Evolutionary conservation across 2,888 invertebrate species (phyloP).

Genomic region (Ypsolopha sequella): DNA sequence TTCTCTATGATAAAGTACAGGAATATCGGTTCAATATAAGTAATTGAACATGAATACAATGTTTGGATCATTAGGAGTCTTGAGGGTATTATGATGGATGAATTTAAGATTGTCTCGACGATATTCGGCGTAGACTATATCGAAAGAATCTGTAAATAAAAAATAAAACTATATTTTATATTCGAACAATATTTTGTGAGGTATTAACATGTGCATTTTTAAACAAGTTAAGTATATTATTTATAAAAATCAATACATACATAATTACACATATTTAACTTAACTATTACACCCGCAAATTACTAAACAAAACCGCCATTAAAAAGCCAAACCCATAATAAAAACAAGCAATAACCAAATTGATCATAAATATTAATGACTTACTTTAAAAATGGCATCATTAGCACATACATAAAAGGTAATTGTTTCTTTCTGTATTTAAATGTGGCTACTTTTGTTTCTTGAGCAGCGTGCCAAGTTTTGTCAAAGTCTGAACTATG

Average conservation of each 20-base stretch:
- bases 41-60: too few species aligned
- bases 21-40: neutral
- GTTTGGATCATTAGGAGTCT: too few species aligned
- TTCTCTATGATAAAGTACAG: conserved; percentile 38
- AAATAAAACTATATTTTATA: too few species aligned
- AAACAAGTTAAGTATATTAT: too few species aligned
- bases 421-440: conserved; percentile 58
- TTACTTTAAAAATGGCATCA: conserved; percentile 27
- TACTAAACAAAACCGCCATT: neutral
- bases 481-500: conserved; percentile 21
- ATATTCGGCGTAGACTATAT: too few species aligned
- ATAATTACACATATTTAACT: too few species aligned
- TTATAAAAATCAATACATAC: too few species aligned
- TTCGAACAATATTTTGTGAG: too few species aligned
- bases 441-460: conserved; percentile 41
- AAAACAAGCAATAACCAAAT: conserved; percentile 12
- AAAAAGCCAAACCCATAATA: conserved; percentile 6
- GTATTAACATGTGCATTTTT: too few species aligned
- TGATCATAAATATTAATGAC: conserved; percentile 29
- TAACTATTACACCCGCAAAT: neutral
- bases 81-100: too few species aligned
- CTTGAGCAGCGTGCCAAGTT: conserved; percentile 38
- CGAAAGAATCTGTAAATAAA: too few species aligned
- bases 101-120: too few species aligned
- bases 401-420: conserved; percentile 51